These are phyloP conservation scores for Gerris lacustris DNA, from an alignment of 2,888 invertebrate genomes.

Conservation along the genomic window DNA sequence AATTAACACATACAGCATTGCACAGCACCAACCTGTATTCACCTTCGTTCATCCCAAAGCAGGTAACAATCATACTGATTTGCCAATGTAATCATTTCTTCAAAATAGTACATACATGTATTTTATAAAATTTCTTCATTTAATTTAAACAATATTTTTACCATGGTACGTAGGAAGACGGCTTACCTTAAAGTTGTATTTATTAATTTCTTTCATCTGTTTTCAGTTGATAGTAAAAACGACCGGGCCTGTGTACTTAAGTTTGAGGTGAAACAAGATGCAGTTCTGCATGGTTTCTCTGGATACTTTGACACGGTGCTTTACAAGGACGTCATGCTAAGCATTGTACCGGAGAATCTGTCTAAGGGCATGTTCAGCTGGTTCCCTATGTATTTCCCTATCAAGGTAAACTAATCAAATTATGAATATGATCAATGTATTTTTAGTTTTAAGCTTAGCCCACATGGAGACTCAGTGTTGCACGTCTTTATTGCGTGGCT, in stretches of 20 bases:
- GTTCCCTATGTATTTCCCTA: conserved; percentile 94
- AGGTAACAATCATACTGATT: conserved; percentile 36
- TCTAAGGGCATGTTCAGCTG: conserved; percentile 91
- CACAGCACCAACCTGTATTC: conserved; percentile 62
- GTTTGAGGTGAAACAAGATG: conserved; percentile 60
- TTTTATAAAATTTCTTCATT: too few relatives aligned
- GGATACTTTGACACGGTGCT: conserved; percentile 88
- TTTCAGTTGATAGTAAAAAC: conserved; percentile 46
- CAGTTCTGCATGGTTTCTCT: conserved; percentile 83
- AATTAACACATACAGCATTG: conserved; percentile 69
- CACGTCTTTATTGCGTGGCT: too few relatives aligned
- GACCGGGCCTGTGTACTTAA: conserved; percentile 53
- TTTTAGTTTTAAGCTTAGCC: neutral
- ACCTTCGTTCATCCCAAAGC: conserved; percentile 83
- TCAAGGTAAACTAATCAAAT: conserved; percentile 45
- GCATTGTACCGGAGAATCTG: conserved; percentile 80
- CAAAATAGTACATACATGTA: too few relatives aligned
- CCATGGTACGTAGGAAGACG: too few relatives aligned
- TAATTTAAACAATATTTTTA: too few relatives aligned
- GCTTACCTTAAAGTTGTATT: too few relatives aligned
- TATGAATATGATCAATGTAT: neutral
- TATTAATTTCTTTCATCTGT: too few relatives aligned
- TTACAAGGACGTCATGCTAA: conserved; percentile 71
- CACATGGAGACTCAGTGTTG: too few relatives aligned
- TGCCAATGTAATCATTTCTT: neutral